phyloP scores from a whole-genome alignment of 2,797 vertebrate genomes.

The Melanotaenia parkinsoni region DNA sequence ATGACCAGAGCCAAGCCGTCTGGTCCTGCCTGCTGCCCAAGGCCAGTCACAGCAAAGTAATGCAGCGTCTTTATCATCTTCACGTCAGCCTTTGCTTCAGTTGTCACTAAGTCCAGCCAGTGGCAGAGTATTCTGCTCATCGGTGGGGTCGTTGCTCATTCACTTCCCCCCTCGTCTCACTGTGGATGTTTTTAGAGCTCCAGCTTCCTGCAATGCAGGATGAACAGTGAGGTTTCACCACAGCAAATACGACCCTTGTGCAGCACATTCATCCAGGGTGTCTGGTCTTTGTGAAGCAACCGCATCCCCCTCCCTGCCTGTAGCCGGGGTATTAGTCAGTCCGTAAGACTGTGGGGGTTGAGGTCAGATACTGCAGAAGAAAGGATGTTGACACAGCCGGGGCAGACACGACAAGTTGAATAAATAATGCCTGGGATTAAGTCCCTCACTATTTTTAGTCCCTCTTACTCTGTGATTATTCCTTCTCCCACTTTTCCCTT shows the following conservation, averaged over 20 bases:
- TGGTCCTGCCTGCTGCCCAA: no score
- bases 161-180: no score
- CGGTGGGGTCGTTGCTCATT: no score
- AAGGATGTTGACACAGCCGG: constrained; percentile 62
- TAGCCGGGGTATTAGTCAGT: constrained; percentile 29
- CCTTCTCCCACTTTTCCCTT: constrained; percentile 58
- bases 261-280: not conserved
- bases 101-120: no score
- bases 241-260: not conserved
- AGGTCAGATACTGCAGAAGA: constrained; percentile 40
- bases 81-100: no score
- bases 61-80: no score
- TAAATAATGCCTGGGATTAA: constrained; percentile 78
- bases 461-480: constrained; percentile 69
- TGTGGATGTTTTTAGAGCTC: no score
- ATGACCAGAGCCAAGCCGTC: no score
- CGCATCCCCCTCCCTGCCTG: not conserved
- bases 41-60: no score
- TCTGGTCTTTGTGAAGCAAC: constrained; percentile 6
- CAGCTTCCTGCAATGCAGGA: no score
- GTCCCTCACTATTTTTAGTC: constrained; percentile 75
- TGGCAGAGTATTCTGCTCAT: no score
- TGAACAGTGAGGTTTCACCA: no score
- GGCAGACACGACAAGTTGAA: constrained; percentile 69
- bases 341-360: constrained; percentile 30